These are phyloP conservation scores for Panthera leo DNA, from an alignment of 2,113 vertebrate species.

Conservation along the genomic window DNA sequence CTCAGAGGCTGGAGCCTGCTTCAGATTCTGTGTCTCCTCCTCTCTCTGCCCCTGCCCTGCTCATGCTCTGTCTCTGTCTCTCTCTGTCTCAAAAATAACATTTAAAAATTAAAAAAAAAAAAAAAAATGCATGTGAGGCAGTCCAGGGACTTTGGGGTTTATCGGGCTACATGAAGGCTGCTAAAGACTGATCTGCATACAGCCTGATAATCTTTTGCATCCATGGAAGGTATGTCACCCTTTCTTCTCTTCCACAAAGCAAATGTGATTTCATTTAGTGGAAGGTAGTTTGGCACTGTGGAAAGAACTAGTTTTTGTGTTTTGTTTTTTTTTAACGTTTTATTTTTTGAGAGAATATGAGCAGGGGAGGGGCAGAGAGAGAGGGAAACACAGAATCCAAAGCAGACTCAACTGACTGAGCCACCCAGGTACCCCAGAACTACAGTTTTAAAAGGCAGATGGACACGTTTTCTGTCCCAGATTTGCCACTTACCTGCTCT, in stretches of 20 bases:
- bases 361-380: neutral
- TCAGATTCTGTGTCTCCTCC: no score
- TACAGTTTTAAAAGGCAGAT: neutral
- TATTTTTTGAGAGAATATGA: neutral
- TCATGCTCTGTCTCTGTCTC: no score
- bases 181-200: neutral
- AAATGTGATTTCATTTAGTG: neutral
- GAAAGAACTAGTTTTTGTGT: neutral
- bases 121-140: neutral
- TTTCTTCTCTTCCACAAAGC: neutral
- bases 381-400: neutral
- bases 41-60: no score
- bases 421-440: neutral
- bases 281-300: neutral
- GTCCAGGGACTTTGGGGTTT: neutral
- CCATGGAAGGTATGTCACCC: neutral
- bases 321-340: neutral
- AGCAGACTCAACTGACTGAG: neutral
- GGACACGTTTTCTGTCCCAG: neutral
- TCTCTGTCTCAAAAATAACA: no score
- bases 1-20: no score
- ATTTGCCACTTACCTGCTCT: neutral
- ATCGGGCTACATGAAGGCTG: neutral
- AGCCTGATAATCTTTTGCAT: neutral
- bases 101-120: no score